A percentile compares a stretch with the other conserved stretches of the same genome.
Conservation (phyloP, 2,113 vertebrate genomes). For the Notiomystis cincta region DNA sequence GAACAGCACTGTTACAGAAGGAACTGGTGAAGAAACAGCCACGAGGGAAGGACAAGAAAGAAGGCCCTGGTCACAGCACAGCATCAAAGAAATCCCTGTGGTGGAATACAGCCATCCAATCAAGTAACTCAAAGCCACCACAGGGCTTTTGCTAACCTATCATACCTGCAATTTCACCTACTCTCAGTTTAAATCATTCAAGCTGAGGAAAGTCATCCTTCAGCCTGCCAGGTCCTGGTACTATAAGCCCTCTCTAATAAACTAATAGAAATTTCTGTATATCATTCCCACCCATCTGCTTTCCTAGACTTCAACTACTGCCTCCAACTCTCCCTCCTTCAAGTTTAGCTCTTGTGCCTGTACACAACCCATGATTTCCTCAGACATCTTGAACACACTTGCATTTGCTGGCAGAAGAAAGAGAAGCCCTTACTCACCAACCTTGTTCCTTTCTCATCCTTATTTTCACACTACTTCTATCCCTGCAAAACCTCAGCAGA, state of each 20-base stretch:
- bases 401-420: background rate
- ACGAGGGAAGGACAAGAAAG: background rate
- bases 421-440: background rate
- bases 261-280: background rate
- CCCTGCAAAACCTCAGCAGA: background rate
- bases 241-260: background rate
- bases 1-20: background rate
- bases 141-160: background rate
- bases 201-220: background rate
- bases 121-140: background rate
- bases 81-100: background rate
- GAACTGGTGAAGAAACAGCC: background rate
- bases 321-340: background rate
- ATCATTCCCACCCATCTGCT: background rate
- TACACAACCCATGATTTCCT: background rate
- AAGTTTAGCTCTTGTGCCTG: background rate
- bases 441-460: background rate
- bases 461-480: background rate
- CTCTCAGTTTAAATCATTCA: constrained; percentile 12
- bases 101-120: background rate
- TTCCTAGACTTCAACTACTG: background rate
- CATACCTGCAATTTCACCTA: background rate
- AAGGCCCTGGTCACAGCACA: background rate
- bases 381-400: background rate
- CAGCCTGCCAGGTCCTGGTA: background rate